phyloP scores from a whole-genome alignment of 2,888 invertebrate species.

The Drosophila acutilabella region DNA sequence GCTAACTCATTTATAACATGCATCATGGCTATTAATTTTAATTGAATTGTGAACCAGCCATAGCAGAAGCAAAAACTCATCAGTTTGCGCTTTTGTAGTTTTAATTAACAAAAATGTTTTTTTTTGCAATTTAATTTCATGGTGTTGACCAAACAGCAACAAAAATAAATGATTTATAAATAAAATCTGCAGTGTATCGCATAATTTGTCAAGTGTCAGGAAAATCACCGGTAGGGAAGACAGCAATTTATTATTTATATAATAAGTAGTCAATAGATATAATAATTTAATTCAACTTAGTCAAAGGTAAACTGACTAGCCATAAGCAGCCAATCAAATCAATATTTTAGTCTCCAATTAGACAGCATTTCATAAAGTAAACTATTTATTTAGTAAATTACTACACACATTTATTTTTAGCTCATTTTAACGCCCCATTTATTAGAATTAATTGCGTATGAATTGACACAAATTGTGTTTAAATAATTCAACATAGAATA shows the following conservation, averaged over 20 bases:
- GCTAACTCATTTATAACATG: slow-evolving; percentile 53
- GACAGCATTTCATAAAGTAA: background rate
- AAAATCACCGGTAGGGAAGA: slow-evolving; percentile 20
- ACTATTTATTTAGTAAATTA: background rate
- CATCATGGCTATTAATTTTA: slow-evolving; percentile 51
- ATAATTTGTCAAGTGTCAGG: slow-evolving; percentile 65
- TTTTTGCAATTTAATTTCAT: slow-evolving; percentile 38
- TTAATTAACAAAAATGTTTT: slow-evolving; percentile 57
- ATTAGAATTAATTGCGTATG: background rate
- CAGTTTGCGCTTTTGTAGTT: slow-evolving; percentile 55
- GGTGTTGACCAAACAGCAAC: slow-evolving; percentile 19
- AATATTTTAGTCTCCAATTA: too few species aligned
- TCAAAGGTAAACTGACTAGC: too few species aligned
- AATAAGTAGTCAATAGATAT: too few species aligned
- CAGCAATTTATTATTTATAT: background rate
- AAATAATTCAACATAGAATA: slow-evolving; percentile 2
- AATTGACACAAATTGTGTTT: background rate
- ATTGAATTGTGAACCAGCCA: slow-evolving; percentile 56
- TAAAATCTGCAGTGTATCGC: slow-evolving; percentile 18
- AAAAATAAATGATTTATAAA: background rate
- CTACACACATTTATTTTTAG: background rate
- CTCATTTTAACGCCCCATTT: background rate
- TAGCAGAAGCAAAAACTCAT: slow-evolving; percentile 36
- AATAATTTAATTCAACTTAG: too few species aligned
- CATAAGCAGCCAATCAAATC: too few species aligned